These are phyloP conservation scores for Lobophora halterata DNA, from an alignment of 2,888 invertebrate species.

Conservation along the genomic window DNA sequence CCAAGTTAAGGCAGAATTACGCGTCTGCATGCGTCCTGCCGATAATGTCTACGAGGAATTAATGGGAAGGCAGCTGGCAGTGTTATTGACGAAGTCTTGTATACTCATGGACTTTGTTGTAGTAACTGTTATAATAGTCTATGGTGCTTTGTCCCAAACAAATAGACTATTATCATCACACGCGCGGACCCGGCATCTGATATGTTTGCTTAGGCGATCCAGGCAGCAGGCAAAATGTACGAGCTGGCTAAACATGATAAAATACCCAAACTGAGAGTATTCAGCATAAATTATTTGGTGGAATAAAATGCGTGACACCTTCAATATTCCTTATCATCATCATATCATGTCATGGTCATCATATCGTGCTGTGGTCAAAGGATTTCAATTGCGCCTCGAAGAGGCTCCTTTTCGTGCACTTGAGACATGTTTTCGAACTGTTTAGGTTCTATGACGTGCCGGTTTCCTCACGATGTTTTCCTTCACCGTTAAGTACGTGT, in stretches of 20 bases:
- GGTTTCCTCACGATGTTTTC: too few relatives aligned
- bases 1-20: slow-evolving; percentile 6
- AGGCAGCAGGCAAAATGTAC: slow-evolving; percentile 11
- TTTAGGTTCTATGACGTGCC: too few relatives aligned
- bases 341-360: too few relatives aligned
- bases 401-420: too few relatives aligned
- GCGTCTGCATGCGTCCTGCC: slow-evolving; percentile 5
- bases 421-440: too few relatives aligned
- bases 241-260: slow-evolving; percentile 13
- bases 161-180: slow-evolving; percentile 31
- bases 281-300: too few relatives aligned
- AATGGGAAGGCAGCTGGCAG: background rate
- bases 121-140: background rate
- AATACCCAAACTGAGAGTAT: slow-evolving; percentile 11
- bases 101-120: background rate
- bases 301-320: too few relatives aligned
- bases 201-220: slow-evolving; percentile 35
- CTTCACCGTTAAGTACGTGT: too few relatives aligned
- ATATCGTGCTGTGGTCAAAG: too few relatives aligned
- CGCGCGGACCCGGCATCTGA: slow-evolving; percentile 30
- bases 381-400: too few relatives aligned
- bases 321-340: too few relatives aligned
- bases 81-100: background rate
- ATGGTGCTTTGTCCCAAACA: slow-evolving; percentile 27
- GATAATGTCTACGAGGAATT: slow-evolving; percentile 13